Evolutionary conservation across 2,888 invertebrate genomes (phyloP).

Genomic region (Cataglyphis albicans): DNA sequence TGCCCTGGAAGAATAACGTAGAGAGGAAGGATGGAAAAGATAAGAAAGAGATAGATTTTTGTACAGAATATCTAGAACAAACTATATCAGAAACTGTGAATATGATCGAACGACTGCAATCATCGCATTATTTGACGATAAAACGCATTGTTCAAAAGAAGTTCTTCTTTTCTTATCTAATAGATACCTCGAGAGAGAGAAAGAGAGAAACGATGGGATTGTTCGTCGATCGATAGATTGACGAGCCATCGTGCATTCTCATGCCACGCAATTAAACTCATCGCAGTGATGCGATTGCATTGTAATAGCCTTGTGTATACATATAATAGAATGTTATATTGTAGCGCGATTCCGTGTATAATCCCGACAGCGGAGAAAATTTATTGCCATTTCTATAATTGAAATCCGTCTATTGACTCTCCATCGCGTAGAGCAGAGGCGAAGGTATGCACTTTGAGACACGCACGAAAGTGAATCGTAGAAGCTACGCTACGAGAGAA

Average conservation of each 20-base stretch:
- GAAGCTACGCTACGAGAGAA: conserved; percentile 57
- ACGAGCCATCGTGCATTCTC: conserved; percentile 48
- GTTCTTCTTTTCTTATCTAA: conserved; percentile 18
- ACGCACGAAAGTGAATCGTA: conserved; percentile 52
- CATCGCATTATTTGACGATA: conserved; percentile 39
- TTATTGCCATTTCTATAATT: conserved; percentile 41
- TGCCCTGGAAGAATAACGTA: neutral
- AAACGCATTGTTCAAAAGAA: conserved; percentile 1
- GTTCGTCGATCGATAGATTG: conserved; percentile 26
- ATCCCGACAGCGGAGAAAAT: conserved; percentile 17
- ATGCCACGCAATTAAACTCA: conserved; percentile 50
- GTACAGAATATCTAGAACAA: neutral
- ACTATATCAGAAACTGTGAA: conserved; percentile 57
- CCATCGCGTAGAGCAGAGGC: neutral
- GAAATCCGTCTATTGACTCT: conserved; percentile 46
- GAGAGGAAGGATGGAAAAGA: neutral
- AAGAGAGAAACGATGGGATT: neutral
- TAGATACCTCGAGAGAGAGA: conserved; percentile 6
- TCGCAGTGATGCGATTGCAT: conserved; percentile 30
- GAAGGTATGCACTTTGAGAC: conserved; percentile 32
- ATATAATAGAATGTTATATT: conserved; percentile 42
- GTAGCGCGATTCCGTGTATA: conserved; percentile 29
- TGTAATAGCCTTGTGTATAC: conserved; percentile 26
- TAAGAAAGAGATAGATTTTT: too few relatives aligned
- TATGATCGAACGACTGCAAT: conserved; percentile 49